phyloP scores from a whole-genome alignment of 2,113 vertebrate genomes.

The Brachyhypopomus gauderio region DNA sequence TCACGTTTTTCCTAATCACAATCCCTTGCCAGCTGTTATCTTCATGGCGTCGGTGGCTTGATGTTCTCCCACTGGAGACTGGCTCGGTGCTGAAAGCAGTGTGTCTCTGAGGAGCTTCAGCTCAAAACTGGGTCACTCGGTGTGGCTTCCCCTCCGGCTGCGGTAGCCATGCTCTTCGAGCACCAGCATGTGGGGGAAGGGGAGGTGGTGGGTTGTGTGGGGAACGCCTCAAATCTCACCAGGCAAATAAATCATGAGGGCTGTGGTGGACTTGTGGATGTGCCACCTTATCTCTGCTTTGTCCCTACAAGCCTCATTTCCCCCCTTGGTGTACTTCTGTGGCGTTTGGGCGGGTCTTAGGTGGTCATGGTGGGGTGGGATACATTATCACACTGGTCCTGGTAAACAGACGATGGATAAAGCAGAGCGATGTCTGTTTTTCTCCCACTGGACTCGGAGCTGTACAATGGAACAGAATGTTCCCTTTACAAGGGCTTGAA shows the following conservation, averaged over 20 bases:
- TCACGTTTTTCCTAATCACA: constrained; percentile 54
- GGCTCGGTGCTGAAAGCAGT: constrained; percentile 9
- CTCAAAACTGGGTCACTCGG: constrained; percentile 32
- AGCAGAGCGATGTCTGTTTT: constrained; percentile 2
- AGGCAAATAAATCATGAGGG: not conserved
- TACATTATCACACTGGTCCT: not conserved
- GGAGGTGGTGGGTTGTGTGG: not conserved
- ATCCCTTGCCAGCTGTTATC: constrained; percentile 59
- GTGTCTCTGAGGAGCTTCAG: constrained; percentile 18
- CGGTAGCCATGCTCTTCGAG: constrained; percentile 50
- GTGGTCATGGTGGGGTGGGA: too few relatives aligned
- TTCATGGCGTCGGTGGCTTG: constrained; percentile 58
- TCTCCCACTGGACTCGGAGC: not conserved
- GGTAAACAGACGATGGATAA: not conserved
- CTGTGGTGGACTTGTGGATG: not conserved
- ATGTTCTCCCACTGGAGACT: constrained; percentile 42
- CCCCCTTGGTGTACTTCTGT: constrained; percentile 9
- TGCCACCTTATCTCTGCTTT: not conserved
- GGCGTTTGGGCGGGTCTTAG: not conserved
- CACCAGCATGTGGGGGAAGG: not conserved
- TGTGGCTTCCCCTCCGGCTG: constrained; percentile 42
- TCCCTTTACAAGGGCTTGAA: constrained; percentile 3
- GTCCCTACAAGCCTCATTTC: not conserved
- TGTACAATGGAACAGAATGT: constrained; percentile 12
- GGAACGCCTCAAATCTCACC: constrained; percentile 3